A percentile compares a stretch with the other conserved stretches of the same genome.
Conservation (phyloP, 2,888 invertebrate species). For the Eristalinus sepulchralis region DNA sequence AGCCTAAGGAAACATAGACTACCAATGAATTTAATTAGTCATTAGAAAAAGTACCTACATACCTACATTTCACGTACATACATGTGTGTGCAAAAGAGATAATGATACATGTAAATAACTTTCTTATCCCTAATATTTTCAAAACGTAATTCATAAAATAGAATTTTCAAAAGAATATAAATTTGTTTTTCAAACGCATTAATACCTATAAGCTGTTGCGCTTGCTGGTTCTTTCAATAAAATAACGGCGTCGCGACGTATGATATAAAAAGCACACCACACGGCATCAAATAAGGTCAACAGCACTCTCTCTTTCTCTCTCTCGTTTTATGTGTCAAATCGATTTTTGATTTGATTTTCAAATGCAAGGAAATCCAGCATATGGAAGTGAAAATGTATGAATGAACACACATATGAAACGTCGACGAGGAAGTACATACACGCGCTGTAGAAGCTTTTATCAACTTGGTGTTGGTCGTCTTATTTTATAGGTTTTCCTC, state of each 20-base stretch:
- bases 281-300: constrained; percentile 38
- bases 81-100: no score
- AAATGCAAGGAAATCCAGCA: constrained; percentile 46
- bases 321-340: constrained; percentile 63
- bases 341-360: constrained; percentile 69
- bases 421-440: background rate
- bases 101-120: background rate
- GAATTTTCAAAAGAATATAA: constrained; percentile 47
- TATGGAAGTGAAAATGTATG: constrained; percentile 14
- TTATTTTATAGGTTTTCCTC: constrained; percentile 49
- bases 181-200: constrained; percentile 48
- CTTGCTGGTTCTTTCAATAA: constrained; percentile 25
- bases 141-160: background rate
- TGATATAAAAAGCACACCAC: background rate
- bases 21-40: no score
- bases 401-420: constrained; percentile 15
- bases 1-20: no score
- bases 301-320: background rate
- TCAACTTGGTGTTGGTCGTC: constrained; percentile 48
- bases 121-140: no score
- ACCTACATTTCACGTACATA: no score
- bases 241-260: constrained; percentile 45
- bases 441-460: constrained; percentile 20
- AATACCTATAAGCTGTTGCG: constrained; percentile 52
- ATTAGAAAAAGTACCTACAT: no score